Conservation (phyloP, 2,113 vertebrate species). For the Speoplatyrhinus poulsoni region DNA sequence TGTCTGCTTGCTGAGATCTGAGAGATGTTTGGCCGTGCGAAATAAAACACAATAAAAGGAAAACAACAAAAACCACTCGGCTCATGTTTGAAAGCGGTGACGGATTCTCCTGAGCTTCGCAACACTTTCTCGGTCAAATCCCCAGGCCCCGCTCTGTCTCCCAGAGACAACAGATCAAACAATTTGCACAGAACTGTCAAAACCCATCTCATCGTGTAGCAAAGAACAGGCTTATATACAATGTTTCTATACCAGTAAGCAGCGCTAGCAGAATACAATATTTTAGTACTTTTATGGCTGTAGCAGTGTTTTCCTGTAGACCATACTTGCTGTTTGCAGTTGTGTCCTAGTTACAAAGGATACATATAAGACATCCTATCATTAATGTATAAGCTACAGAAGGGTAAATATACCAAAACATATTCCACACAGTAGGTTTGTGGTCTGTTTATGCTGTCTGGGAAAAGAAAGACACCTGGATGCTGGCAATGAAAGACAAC, state of each 20-base stretch:
- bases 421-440: neutral
- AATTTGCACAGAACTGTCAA: constrained; percentile 41
- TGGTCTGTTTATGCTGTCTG: constrained; percentile 16
- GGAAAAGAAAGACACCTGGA: constrained; percentile 16
- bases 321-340: constrained; percentile 37
- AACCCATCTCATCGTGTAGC: constrained; percentile 24
- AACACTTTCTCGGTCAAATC: constrained; percentile 41
- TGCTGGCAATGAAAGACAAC: constrained; percentile 20
- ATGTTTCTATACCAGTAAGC: constrained; percentile 27
- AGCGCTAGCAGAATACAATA: constrained; percentile 23
- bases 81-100: constrained; percentile 35
- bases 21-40: constrained; percentile 15
- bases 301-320: constrained; percentile 26
- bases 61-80: neutral
- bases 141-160: constrained; percentile 32
- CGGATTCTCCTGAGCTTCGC: constrained; percentile 39
- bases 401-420: constrained; percentile 20
- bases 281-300: constrained; percentile 19
- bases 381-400: neutral
- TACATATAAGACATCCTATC: neutral
- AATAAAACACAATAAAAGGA: constrained; percentile 10
- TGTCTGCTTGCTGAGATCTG: constrained; percentile 17
- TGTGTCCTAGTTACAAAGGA: constrained; percentile 33
- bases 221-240: constrained; percentile 19
- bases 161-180: constrained; percentile 42